Percentiles rank a stretch among this genome's conserved stretches.
phyloP scores from a whole-genome alignment of 1,140 invertebrate species.

The Leptonema lineaticorne region DNA sequence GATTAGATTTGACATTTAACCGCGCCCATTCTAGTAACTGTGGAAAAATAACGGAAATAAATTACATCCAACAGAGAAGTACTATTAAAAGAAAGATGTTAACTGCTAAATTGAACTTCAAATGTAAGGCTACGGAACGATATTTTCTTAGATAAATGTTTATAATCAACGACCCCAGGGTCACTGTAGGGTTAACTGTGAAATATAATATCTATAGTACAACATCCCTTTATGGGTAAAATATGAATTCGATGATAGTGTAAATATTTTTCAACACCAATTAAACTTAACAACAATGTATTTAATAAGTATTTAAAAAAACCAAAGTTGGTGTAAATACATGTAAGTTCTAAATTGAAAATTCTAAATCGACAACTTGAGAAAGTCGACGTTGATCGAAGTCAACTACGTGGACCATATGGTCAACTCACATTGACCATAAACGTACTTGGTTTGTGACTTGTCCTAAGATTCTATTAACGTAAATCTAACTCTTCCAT shows the following conservation, averaged over 20 bases:
- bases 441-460: constrained; percentile 17
- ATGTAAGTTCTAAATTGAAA: constrained; percentile 3
- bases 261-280: too few species aligned
- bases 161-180: too few species aligned
- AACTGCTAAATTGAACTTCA: neutral
- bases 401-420: constrained; percentile 8
- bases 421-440: constrained; percentile 20
- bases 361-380: neutral
- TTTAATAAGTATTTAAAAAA: too few species aligned
- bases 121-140: too few species aligned
- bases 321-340: too few species aligned
- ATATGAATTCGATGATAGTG: too few species aligned
- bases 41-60: neutral
- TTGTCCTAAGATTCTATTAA: constrained; percentile 10
- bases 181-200: neutral
- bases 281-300: too few species aligned
- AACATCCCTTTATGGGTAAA: too few species aligned
- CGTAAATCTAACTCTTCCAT: constrained; percentile 7
- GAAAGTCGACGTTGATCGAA: constrained; percentile 9
- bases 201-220: neutral
- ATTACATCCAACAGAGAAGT: neutral
- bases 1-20: neutral
- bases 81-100: neutral
- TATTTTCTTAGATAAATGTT: too few species aligned
- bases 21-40: too few species aligned